phyloP scores from a whole-genome alignment of 2,888 invertebrate species.

The Drosophila meridiana region DNA sequence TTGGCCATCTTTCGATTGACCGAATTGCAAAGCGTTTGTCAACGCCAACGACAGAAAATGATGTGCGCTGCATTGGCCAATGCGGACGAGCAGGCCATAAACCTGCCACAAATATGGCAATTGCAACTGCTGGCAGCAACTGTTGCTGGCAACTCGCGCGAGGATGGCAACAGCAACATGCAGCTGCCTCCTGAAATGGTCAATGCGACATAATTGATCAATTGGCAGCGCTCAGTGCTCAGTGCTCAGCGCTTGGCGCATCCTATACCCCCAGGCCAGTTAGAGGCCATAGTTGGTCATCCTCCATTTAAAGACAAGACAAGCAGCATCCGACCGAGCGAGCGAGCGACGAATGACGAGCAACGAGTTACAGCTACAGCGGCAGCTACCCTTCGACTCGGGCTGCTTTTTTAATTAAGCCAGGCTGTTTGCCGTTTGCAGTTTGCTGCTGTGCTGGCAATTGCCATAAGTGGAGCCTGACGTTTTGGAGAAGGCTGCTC shows the following conservation, averaged over 20 bases:
- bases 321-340: constrained; percentile 6
- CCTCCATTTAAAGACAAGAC: constrained; percentile 38
- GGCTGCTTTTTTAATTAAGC: constrained; percentile 68
- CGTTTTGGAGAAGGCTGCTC: constrained; percentile 20
- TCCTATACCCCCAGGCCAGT: constrained; percentile 43
- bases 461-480: constrained; percentile 47
- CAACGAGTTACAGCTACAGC: constrained; percentile 2
- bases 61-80: constrained; percentile 54
- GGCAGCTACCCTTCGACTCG: constrained; percentile 38
- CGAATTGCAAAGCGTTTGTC: constrained; percentile 70
- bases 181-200: constrained; percentile 47
- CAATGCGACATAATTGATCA: constrained; percentile 68
- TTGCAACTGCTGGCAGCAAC: constrained; percentile 39
- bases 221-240: constrained; percentile 50
- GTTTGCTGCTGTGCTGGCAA: constrained; percentile 9
- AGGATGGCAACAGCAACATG: constrained; percentile 29
- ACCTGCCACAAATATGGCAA: constrained; percentile 49
- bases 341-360: constrained; percentile 28
- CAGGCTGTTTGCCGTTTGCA: constrained; percentile 20
- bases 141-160: not conserved
- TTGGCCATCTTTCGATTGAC: constrained; percentile 64
- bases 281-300: constrained; percentile 54
- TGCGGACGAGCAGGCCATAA: constrained; percentile 65
- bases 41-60: constrained; percentile 58
- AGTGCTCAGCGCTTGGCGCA: constrained; percentile 28